These are phyloP conservation scores for Rostrhamus sociabilis DNA, from an alignment of 2,797 vertebrate species.

Conservation along the genomic window DNA sequence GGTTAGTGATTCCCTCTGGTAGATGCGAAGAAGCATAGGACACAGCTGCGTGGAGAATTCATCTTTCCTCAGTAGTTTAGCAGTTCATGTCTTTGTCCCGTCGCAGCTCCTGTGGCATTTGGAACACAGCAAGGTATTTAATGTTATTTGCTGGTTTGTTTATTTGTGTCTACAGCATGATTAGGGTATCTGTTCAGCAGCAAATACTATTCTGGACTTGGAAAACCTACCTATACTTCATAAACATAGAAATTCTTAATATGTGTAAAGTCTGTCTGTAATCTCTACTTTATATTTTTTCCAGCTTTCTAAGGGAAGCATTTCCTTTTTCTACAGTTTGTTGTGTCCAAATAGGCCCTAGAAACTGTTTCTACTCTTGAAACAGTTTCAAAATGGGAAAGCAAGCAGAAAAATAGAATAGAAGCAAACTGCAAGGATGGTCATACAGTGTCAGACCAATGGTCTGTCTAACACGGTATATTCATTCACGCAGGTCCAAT, in stretches of 20 bases:
- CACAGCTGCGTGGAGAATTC: not conserved
- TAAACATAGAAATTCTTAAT: not conserved
- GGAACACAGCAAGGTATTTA: constrained; percentile 52
- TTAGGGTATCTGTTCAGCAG: not conserved
- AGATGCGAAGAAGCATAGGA: not conserved
- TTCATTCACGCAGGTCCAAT: not conserved
- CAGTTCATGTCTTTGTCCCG: not conserved
- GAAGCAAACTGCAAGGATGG: not conserved
- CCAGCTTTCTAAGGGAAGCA: not conserved
- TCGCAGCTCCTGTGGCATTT: not conserved
- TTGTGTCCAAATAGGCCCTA: not conserved
- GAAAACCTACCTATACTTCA: not conserved
- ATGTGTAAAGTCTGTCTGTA: not conserved
- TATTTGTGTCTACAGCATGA: not conserved
- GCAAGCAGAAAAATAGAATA: not conserved
- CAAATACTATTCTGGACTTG: not conserved
- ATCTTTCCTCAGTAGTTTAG: not conserved
- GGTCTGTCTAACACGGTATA: not conserved
- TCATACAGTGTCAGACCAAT: not conserved
- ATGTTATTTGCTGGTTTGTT: not conserved
- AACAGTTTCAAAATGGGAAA: not conserved
- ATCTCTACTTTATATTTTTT: not conserved
- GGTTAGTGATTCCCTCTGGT: not conserved
- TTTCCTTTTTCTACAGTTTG: not conserved
- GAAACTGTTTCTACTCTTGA: not conserved